phyloP scores from a whole-genome alignment of 2,797 vertebrate genomes.

The Sebastiscus albofasciatus region DNA sequence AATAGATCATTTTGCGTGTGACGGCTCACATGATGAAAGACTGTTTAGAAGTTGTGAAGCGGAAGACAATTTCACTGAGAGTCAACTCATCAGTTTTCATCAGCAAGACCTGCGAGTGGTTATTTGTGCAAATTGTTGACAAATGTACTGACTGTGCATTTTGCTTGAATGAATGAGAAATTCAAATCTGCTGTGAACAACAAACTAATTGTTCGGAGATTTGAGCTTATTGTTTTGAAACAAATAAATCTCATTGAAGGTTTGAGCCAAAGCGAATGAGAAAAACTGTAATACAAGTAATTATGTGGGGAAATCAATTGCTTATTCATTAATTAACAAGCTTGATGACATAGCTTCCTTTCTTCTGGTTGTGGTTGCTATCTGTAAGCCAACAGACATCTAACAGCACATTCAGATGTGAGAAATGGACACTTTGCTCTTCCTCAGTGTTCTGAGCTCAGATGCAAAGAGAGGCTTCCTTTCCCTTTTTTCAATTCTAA shows the following conservation, averaged over 20 bases:
- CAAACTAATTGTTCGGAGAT: background rate
- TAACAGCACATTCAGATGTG: background rate
- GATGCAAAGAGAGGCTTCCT: slow-evolving; percentile 17
- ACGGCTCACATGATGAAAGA: too few species aligned
- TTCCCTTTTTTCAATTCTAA: slow-evolving; percentile 35
- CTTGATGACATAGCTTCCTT: background rate
- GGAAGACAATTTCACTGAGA: too few species aligned
- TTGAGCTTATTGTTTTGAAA: background rate
- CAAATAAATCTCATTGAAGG: background rate
- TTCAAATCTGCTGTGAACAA: background rate
- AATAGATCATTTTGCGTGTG: too few species aligned
- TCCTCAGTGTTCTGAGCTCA: slow-evolving; percentile 4
- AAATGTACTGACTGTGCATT: background rate
- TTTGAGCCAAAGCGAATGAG: background rate
- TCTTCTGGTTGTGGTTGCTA: background rate
- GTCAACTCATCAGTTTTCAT: too few species aligned
- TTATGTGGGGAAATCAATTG: background rate
- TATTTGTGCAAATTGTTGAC: background rate
- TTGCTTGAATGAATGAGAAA: background rate
- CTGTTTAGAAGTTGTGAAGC: too few species aligned
- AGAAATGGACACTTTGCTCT: slow-evolving; percentile 3
- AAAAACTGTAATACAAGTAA: background rate
- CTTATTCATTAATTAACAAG: background rate
- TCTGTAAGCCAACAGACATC: background rate
- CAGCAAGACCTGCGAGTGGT: background rate